Conservation (phyloP, 1,140 invertebrate species). For the Trichoplusia ni region DNA sequence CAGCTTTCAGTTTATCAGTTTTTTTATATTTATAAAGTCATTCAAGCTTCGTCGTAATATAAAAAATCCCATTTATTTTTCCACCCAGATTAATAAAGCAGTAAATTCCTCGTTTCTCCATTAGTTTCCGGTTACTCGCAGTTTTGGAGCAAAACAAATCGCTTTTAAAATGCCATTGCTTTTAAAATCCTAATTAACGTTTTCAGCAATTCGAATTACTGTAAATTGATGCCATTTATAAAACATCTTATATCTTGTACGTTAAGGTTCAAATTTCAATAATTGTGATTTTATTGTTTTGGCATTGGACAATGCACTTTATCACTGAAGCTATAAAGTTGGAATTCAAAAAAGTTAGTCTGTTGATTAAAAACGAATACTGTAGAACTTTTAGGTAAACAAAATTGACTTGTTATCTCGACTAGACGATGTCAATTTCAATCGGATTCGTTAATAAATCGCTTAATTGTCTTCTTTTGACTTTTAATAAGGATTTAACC, state of each 20-base stretch:
- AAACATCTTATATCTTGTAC: neutral
- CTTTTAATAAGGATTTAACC: too few species aligned
- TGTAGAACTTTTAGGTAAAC: conserved; percentile 1
- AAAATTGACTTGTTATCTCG: conserved; percentile 2
- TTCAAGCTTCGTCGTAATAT: too few species aligned
- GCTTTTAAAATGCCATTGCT: conserved; percentile 1
- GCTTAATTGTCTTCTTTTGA: conserved; percentile 5
- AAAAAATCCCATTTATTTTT: too few species aligned
- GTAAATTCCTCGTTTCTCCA: neutral
- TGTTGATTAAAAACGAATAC: neutral
- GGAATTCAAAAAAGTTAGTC: too few species aligned
- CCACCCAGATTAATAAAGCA: neutral
- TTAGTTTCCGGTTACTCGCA: neutral
- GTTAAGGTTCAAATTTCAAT: neutral
- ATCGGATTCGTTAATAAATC: neutral
- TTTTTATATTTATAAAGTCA: too few species aligned
- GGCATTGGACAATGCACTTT: too few species aligned
- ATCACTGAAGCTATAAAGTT: too few species aligned
- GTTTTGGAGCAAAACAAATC: conserved; percentile 7
- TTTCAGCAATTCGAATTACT: neutral
- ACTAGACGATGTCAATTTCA: neutral
- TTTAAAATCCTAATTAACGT: conserved; percentile 5
- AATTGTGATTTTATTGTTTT: too few species aligned
- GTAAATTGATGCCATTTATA: conserved; percentile 1
- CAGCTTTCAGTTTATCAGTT: too few species aligned